Evolutionary conservation across 2,797 vertebrate genomes (phyloP).

Genomic region (Leucoraja ocellata): DNA sequence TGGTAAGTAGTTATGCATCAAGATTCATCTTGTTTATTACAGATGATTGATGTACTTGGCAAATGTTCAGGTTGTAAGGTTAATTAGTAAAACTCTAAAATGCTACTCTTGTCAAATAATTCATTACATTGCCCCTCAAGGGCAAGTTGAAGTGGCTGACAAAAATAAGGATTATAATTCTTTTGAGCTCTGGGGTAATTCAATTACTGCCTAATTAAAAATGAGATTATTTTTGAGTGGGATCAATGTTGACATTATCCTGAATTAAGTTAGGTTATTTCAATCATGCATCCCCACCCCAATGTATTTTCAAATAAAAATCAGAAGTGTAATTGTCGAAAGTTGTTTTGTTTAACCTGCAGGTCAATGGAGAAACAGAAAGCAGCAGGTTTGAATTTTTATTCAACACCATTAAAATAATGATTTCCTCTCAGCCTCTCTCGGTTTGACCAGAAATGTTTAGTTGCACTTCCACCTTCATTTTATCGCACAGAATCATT

Average conservation of each 20-base stretch:
- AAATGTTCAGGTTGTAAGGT: background rate
- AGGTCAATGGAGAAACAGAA: background rate
- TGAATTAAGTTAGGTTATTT: background rate
- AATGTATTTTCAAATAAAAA: background rate
- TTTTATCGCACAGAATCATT: background rate
- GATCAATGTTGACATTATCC: background rate
- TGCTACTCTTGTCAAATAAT: background rate
- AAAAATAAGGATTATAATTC: background rate
- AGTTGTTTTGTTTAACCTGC: background rate
- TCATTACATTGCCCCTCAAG: background rate
- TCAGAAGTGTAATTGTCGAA: too few relatives aligned
- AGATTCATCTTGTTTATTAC: slow-evolving; percentile 25
- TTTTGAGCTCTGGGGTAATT: background rate
- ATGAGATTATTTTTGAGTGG: background rate
- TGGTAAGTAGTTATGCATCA: background rate
- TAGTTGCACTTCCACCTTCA: background rate
- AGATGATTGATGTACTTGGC: slow-evolving; percentile 17
- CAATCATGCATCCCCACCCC: background rate
- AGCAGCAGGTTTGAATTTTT: background rate
- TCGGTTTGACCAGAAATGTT: background rate
- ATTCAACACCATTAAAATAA: background rate
- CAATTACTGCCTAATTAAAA: background rate
- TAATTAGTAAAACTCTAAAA: slow-evolving; percentile 28
- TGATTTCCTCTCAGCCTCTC: background rate
- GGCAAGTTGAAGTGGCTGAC: background rate